Conservation (phyloP, 2,888 invertebrate species). For the Drosophila paranaensis region DNA sequence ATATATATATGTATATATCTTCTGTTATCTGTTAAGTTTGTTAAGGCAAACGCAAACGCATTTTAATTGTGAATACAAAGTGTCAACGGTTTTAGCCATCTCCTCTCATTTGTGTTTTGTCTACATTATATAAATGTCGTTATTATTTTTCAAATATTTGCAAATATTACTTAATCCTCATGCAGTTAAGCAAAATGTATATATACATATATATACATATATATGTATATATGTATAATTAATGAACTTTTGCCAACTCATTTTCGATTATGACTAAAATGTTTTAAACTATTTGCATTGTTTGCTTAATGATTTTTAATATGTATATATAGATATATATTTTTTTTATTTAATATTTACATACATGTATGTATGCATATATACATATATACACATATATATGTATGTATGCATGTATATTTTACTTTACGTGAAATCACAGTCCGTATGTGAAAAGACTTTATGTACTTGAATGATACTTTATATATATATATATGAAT, state of each 20-base stretch:
- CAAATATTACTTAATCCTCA: constrained; percentile 14
- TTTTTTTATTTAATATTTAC: neutral
- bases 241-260: constrained; percentile 4
- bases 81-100: constrained; percentile 29
- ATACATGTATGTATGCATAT: neutral
- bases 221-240: neutral
- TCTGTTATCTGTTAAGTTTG: constrained; percentile 23
- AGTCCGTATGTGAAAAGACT: constrained; percentile 85
- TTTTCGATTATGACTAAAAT: constrained; percentile 34
- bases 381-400: neutral
- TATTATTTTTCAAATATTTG: neutral
- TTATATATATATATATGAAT: constrained; percentile 40
- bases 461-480: constrained; percentile 75
- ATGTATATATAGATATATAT: neutral
- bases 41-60: constrained; percentile 70
- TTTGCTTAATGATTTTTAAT: constrained; percentile 26
- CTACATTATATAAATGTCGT: constrained; percentile 13
- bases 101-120: neutral
- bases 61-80: constrained; percentile 60
- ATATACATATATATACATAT: neutral
- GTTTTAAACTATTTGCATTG: constrained; percentile 35
- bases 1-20: neutral
- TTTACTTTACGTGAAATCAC: constrained; percentile 84
- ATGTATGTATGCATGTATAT: constrained; percentile 54
- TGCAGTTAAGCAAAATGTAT: constrained; percentile 28